Conservation (phyloP, 2,113 vertebrate genomes). For the Gadus macrocephalus region DNA sequence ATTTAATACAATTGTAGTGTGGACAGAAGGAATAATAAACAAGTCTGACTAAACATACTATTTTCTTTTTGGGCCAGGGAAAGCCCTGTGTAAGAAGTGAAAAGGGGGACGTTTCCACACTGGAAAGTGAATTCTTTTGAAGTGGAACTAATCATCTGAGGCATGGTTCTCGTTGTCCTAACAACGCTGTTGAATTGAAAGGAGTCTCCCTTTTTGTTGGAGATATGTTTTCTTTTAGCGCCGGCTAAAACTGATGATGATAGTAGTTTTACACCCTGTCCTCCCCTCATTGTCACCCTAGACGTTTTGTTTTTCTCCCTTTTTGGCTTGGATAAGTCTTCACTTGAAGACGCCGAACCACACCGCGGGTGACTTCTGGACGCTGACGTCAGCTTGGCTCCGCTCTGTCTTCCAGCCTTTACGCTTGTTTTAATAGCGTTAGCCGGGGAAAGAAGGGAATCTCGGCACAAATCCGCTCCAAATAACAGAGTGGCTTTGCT, state of each 20-base stretch:
- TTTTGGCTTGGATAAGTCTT: constrained; percentile 67
- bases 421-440: constrained; percentile 69
- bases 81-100: constrained; percentile 87
- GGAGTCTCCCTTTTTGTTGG: constrained; percentile 86
- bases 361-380: constrained; percentile 79
- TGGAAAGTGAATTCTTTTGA: constrained; percentile 99
- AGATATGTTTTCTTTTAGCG: constrained; percentile 95
- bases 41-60: constrained; percentile 84
- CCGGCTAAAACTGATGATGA: constrained; percentile 94
- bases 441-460: constrained; percentile 60
- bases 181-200: constrained; percentile 97
- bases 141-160: constrained; percentile 99
- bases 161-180: constrained; percentile 99
- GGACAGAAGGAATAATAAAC: constrained; percentile 90
- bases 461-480: constrained; percentile 61
- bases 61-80: constrained; percentile 77
- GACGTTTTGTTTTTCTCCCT: constrained; percentile 67
- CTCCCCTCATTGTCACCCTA: constrained; percentile 86
- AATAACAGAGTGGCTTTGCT: constrained; percentile 22
- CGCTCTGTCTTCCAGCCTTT: constrained; percentile 63
- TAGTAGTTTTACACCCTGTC: constrained; percentile 96
- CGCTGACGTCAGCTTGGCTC: constrained; percentile 71
- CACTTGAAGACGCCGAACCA: constrained; percentile 76
- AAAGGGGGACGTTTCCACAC: constrained; percentile 88
- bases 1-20: constrained; percentile 84